Base-by-base conservation (phyloP, 2,888 invertebrate genomes). In the Lithophane leautieri region DNA sequence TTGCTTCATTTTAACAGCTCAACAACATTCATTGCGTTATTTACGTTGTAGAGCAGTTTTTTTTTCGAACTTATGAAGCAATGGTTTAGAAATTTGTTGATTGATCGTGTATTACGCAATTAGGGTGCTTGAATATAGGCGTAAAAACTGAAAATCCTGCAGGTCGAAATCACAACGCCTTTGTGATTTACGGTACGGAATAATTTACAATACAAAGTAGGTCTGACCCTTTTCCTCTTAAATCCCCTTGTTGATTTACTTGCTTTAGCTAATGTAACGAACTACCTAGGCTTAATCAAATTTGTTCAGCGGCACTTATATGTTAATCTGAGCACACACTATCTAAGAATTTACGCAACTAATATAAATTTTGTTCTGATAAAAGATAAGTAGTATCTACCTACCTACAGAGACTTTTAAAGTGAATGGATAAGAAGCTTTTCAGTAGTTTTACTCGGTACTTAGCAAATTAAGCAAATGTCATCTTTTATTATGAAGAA, bases 321-420 rank as follows among this genome's bases (percentile, higher is more conserved):
- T 76, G 54, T 66, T 83, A 82, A 83, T 84, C 83, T 73, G 67
- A 60, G 61, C 58, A 72, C 42, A 80, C 67, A 65, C 62, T 69
- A 75, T 75, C 62, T 79, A 78, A 67, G 58, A 81, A 84, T 81
- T 72, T 67, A 83, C 65, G 68, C 60, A 80, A 83, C 70, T 71
- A 58, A 83, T 76, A 73, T 70, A 80, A 79, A 79, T 83, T 83
- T 78, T 70, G 68, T 71, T 76, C 71, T 70, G 71, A 71, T 73
- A 81, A 83, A 69, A 84, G 73, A 83, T 83, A 84, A 67, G 34
- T 40, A 65, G n/a, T 25, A 73, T 6, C 14, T 50, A 34, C 34
- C 16, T 54, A 56, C n/a, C 25, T 34, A 34, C 4, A 56, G 42
- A 78, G 16, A 73, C 63, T 72, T 71, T 69, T 65, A 67, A 44